phyloP scores from a whole-genome alignment of 2,113 vertebrate genomes.

The Tympanuchus pallidicinctus region DNA sequence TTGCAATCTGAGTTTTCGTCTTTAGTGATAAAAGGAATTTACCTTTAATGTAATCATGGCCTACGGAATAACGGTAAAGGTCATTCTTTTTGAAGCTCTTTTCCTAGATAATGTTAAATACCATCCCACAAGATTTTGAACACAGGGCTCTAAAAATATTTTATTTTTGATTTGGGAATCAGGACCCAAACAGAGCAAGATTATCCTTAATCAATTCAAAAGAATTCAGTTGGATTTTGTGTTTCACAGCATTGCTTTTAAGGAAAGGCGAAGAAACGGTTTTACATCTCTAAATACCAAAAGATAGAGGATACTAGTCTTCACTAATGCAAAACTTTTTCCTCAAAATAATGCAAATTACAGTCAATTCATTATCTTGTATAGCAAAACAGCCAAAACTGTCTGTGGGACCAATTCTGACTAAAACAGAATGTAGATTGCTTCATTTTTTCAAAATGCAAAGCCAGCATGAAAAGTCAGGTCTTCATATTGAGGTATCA shows the following conservation, averaged over 20 bases:
- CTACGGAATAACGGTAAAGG: neutral
- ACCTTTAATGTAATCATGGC: neutral
- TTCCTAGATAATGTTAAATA: neutral
- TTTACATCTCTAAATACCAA: neutral
- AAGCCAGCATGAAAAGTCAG: neutral
- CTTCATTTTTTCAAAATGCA: neutral
- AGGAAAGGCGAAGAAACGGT: neutral
- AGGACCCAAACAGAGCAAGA: neutral
- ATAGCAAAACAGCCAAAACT: neutral
- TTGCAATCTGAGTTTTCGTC: neutral
- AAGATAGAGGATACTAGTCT: neutral
- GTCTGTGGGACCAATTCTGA: neutral
- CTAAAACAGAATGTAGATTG: neutral
- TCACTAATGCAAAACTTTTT: neutral
- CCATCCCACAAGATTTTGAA: neutral
- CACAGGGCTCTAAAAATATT: neutral
- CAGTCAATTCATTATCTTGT: neutral
- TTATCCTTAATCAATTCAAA: neutral
- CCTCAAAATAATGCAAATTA: neutral
- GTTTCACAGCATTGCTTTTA: neutral
- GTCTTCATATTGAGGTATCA: neutral
- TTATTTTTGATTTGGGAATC: neutral
- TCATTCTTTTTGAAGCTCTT: neutral
- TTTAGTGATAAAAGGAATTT: neutral
- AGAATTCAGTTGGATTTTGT: neutral